Conservation (phyloP, 2,797 vertebrate species). For the Acropternis orthonyx region DNA sequence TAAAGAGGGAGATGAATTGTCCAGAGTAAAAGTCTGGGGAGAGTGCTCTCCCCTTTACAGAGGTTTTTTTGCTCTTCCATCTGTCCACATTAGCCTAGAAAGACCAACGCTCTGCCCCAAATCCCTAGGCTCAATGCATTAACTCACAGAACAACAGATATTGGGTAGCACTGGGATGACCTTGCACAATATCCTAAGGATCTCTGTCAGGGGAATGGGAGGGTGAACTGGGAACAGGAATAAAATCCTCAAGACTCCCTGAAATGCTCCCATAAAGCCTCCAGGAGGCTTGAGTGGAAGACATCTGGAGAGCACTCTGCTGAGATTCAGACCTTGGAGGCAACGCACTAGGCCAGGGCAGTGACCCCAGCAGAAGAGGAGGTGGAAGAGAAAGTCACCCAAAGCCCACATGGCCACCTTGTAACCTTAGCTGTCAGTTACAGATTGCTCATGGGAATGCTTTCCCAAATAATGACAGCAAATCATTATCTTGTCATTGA, state of each 20-base stretch:
- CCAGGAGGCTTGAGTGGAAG: not conserved
- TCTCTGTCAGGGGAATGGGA: not conserved
- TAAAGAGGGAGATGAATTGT: not conserved
- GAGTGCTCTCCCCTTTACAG: not conserved
- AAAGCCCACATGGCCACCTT: not conserved
- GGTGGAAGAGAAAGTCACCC: not conserved
- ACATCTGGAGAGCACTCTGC: not conserved
- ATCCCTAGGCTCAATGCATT: not conserved
- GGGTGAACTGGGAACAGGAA: not conserved
- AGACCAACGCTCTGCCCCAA: not conserved
- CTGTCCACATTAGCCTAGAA: not conserved
- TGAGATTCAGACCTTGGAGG: not conserved
- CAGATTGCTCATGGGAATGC: not conserved
- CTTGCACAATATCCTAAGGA: not conserved
- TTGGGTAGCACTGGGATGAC: not conserved
- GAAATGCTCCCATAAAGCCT: not conserved
- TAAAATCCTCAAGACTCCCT: not conserved
- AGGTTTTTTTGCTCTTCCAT: not conserved
- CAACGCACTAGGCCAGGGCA: not conserved
- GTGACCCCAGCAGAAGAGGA: not conserved
- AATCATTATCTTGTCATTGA: not conserved
- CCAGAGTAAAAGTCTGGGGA: not conserved
- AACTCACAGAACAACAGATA: not conserved
- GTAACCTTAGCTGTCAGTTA: not conserved
- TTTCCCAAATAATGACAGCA: not conserved